Conservation (phyloP, 2,797 vertebrate species). For the Tiaroga cobitis region DNA sequence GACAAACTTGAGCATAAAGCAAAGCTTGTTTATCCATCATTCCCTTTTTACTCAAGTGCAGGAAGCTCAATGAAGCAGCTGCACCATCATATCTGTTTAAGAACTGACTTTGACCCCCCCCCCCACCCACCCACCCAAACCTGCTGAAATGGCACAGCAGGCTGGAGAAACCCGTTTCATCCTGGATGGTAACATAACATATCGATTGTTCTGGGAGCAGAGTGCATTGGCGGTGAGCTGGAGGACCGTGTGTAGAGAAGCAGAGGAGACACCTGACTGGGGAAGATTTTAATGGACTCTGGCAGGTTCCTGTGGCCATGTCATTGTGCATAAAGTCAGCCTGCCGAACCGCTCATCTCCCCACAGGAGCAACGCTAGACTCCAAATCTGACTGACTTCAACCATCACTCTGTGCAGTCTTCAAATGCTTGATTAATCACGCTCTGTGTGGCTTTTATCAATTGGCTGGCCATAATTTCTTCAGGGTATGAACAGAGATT, state of each 20-base stretch:
- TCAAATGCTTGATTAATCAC: not conserved
- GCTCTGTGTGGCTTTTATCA: conserved; percentile 26
- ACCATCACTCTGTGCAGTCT: not conserved
- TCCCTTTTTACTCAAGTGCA: not conserved
- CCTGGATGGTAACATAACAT: conserved; percentile 36
- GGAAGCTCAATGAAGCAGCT: not conserved
- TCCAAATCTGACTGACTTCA: not conserved
- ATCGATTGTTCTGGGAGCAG: conserved; percentile 55
- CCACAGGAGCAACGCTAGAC: conserved; percentile 23
- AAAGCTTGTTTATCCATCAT: conserved; percentile 6
- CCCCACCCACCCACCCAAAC: conserved; percentile 35
- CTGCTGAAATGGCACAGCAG: conserved; percentile 37
- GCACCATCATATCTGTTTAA: conserved; percentile 42
- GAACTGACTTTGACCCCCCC: conserved; percentile 33
- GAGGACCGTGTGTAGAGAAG: conserved; percentile 28
- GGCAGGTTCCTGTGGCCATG: conserved; percentile 60
- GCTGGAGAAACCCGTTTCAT: conserved; percentile 46
- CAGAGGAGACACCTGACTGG: conserved; percentile 55
- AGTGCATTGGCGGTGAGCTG: conserved; percentile 47
- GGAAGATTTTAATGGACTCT: conserved; percentile 57
- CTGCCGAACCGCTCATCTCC: conserved; percentile 30
- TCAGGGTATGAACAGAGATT: conserved; percentile 17
- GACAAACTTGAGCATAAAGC: conserved; percentile 2
- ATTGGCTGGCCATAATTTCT: conserved; percentile 27
- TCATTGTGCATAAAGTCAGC: conserved; percentile 62